Percentiles rank a stretch among this genome's conserved stretches.
These are phyloP conservation scores for Anolis sagrei DNA, from an alignment of 2,113 vertebrate species.

Conservation along the genomic window DNA sequence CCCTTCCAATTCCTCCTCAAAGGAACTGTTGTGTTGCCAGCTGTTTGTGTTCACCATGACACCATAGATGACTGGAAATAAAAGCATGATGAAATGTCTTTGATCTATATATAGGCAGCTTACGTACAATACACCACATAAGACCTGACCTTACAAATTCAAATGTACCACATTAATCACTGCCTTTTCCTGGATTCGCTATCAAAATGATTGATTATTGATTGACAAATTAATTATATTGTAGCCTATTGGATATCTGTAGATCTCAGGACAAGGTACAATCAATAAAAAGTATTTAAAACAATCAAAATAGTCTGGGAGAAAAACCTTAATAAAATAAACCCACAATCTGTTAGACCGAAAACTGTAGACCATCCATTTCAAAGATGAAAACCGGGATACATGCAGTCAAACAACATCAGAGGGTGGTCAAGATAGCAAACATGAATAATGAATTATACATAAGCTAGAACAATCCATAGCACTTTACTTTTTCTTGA, in stretches of 20 bases:
- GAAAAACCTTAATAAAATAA: no score
- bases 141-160: neutral
- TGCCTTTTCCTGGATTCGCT: neutral
- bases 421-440: no score
- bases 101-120: neutral
- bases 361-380: no score
- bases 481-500: no score
- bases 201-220: neutral
- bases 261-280: neutral
- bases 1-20: neutral
- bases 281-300: neutral
- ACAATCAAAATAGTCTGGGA: no score
- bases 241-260: no score
- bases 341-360: no score
- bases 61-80: neutral
- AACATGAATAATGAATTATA: no score
- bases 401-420: no score
- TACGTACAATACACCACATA: neutral
- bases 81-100: neutral
- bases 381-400: no score
- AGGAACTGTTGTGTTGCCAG: neutral
- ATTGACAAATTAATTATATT: no score
- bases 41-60: neutral
- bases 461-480: no score
- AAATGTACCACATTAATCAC: neutral